Base-by-base conservation (phyloP, 2,888 invertebrate genomes). In the Calliphora vomitoria region DNA sequence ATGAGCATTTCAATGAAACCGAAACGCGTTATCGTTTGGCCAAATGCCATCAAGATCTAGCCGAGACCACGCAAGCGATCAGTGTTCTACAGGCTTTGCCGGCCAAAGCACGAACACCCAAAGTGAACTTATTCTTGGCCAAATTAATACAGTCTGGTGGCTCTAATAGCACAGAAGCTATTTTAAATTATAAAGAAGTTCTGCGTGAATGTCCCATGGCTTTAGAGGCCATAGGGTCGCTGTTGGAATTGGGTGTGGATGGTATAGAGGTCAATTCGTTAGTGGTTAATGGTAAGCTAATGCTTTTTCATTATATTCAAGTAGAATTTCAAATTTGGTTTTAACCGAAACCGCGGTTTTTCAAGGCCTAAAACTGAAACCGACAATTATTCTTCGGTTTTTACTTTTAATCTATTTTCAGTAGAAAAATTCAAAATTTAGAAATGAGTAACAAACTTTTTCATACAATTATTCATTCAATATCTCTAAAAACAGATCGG, bases 121-220 rank as follows among this genome's bases (percentile, higher is more conserved):
- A 96, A 92, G 95, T 97, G 4, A 97, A 97, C 91, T 95, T 97
- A 95, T 95, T 97, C 13, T 92, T 97, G 76, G 97, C 96, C 6
- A 96, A 96, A 91, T 94, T 97, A 89, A 96, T 96, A 90, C 95
- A 95, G 90, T 95, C 96, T 87, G 95, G 95, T 81, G 88, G 90
- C 8, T 88, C 90, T 0, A 95, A 95, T 94, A 96, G 96, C 89
- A 93, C 96, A 74, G 96, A 96, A 18, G 97, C 97, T 0, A 95
- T 96, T 72, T 95, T 96, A 2, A 96, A 96, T 44, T 97, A 96
- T 92, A 97, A 97, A 92, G 97, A 97, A 94, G 97, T 97, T 11
- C 92, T 98, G 69, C 95, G 96, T 89, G 96, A 96, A 90, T 96
- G 96, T 91, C 97, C 97, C 0, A 94, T 97, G 91, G 96, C 97